Evolutionary conservation across 2,113 vertebrate species (phyloP), one percentile per base, ranked within the genome.

Genomic region (Mohoua ochrocephala): DNA sequence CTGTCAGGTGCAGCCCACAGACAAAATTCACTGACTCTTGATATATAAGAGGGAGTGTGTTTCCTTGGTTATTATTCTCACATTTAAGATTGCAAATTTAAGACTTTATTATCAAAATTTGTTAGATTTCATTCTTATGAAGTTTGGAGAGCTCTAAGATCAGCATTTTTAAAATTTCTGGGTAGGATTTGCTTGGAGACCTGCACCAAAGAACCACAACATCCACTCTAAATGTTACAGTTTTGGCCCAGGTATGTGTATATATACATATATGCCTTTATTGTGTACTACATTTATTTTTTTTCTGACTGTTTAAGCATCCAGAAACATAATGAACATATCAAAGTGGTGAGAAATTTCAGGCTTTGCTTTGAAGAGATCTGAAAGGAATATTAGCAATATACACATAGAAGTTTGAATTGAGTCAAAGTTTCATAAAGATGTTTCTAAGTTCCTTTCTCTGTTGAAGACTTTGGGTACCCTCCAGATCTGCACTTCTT

Each of bases 401-500:
- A 47, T 3, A 50, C 27, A 87, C 0, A 0, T 11, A 49, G 26
- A 81, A 22, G 20, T 68, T 74, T 61, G 27, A 69, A 17, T 35
- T 18, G 31, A 86, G 24, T 42, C 0, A 0, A 63, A 71, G 2
- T 52, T 89, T 63, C 39, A 35, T 23, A 21, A 68, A 80, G 26
- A 37, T 52, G 9, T 5, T 61, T 64, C 42, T 81, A 9, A 16
- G 73, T 63, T 54, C 28, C 42, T 87, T 28, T 87, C 11, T 59
- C 11, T 75, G 0, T 27, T 82, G 69, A 30, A 64, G 24, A 45
- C 5, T 78, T 81, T 44, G 15, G 2, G 22, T 35, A 8, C 6
- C 0, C 3, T 77, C 28, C 11, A 61, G 31, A 42, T 74, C 74
- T 78, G 2, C 6, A 13, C 21, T 87, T 89, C 22, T 69, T 42